Evolutionary conservation across 2,888 invertebrate species (phyloP), one percentile per base, ranked within the genome.

Genomic region (Sphinx pinastri): DNA sequence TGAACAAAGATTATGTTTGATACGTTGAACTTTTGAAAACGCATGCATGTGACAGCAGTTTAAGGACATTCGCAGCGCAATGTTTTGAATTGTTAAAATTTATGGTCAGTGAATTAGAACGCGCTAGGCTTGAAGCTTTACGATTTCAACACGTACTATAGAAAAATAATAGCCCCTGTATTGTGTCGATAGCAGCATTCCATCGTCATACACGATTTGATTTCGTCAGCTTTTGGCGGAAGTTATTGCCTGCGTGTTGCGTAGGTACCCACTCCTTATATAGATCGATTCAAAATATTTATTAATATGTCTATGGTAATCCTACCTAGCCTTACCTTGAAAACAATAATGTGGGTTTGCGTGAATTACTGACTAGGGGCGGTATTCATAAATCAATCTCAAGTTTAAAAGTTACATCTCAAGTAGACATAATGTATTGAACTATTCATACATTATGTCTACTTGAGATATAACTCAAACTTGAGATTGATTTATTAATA

Each of bases 151-250:
- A 79, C 69, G 47, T 49, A 63, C n/a, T n/a, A n/a, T 63, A 49
- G 49, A 73, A 73, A 72, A 75, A 75, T 79, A 79, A 78, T 76
- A 77, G 75, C 71, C 70, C 72, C 71, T 68, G 70, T 68, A 72
- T 78, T 79, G 75, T 77, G 76, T 75, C 74, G 74, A 79, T 72
- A 74, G 74, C 71, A 74, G 75, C 82, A 83, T 81, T 81, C 79
- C 78, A 69, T 67, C 71, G 72, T 71, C 71, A 73, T 76, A 71
- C 74, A 73, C 73, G 73, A 76, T 73, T 74, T 67, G 70, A 70
- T 79, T 81, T 77, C 80, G 76, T 76, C 76, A 80, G 75, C 68
- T 68, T 71, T 73, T 76, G 73, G 72, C 77, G 81, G 82, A 83
- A 80, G 80, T 73, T 70, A 79, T 71, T 68, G 71, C 79, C 49